Conservation (phyloP, 2,888 invertebrate genomes). For the Aleiodes alternator region DNA sequence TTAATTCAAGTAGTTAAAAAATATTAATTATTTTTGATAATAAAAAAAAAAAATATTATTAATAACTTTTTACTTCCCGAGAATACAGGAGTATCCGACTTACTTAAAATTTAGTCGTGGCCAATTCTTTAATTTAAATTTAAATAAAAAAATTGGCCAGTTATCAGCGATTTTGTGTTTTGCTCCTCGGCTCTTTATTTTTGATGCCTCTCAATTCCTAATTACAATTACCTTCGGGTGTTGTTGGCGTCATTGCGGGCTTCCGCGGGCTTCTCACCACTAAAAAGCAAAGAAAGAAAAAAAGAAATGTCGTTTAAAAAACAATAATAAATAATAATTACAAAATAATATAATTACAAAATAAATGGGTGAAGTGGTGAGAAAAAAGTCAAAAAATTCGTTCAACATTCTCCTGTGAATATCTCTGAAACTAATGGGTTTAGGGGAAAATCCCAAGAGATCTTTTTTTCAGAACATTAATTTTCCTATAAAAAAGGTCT, state of each 20-base stretch:
- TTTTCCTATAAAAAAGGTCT: too few relatives aligned
- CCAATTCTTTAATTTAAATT: constrained; percentile 53
- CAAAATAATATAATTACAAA: constrained; percentile 38
- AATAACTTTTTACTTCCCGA: constrained; percentile 60
- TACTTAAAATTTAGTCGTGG: constrained; percentile 75
- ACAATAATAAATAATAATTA: constrained; percentile 44
- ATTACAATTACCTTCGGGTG: constrained; percentile 77
- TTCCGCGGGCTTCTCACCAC: constrained; percentile 77
- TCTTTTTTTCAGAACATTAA: too few relatives aligned
- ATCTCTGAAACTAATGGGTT: too few relatives aligned
- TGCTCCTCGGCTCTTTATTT: constrained; percentile 63
- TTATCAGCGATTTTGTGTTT: constrained; percentile 65
- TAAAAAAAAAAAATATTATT: neutral
- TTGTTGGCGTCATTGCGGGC: constrained; percentile 73
- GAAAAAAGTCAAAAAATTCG: neutral
- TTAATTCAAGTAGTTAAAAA: neutral
- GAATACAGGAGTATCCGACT: constrained; percentile 73
- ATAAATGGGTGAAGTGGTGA: neutral
- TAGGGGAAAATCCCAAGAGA: too few relatives aligned
- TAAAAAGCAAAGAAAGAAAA: constrained; percentile 75
- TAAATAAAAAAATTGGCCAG: constrained; percentile 67
- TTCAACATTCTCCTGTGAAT: neutral
- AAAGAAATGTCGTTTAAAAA: constrained; percentile 52
- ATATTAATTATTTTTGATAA: constrained; percentile 13
- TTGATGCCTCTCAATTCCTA: constrained; percentile 74